A percentile compares a stretch with the other conserved stretches of the same genome.
Conservation (phyloP, 1,140 invertebrate genomes). For the Planococcus citri region DNA sequence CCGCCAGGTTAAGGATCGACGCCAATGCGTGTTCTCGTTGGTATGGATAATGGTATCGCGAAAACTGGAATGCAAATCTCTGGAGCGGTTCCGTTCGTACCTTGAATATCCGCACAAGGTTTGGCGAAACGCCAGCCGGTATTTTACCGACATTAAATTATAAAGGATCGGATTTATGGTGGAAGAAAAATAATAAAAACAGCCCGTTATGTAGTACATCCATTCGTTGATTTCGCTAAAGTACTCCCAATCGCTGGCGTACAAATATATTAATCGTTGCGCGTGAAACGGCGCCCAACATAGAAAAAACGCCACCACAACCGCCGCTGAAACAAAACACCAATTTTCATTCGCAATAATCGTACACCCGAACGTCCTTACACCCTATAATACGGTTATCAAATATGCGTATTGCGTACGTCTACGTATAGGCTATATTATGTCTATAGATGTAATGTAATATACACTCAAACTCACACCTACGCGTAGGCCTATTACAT, state of each 20-base stretch:
- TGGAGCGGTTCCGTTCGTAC: slow-evolving; percentile 11
- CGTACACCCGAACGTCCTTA: not conserved
- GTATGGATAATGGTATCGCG: not conserved
- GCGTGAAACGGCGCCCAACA: slow-evolving; percentile 96
- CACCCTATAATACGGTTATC: not conserved
- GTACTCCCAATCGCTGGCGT: slow-evolving; percentile 44
- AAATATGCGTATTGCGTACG: too few relatives aligned
- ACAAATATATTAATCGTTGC: slow-evolving; percentile 66
- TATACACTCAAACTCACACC: too few relatives aligned
- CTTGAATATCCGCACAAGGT: slow-evolving; percentile 39
- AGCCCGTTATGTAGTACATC: slow-evolving; percentile 64
- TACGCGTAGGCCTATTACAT: too few relatives aligned
- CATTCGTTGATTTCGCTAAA: slow-evolving; percentile 59
- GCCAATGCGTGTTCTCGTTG: not conserved
- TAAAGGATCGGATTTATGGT: slow-evolving; percentile 86
- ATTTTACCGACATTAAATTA: slow-evolving; percentile 78
- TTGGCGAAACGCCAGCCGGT: slow-evolving; percentile 63
- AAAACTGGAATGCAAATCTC: slow-evolving; percentile 28
- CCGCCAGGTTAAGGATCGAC: not conserved
- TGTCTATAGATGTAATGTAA: too few relatives aligned
- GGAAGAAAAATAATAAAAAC: slow-evolving; percentile 75
- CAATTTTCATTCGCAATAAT: not conserved
- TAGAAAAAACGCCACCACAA: slow-evolving; percentile 90
- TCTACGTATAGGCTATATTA: too few relatives aligned
- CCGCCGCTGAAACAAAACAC: slow-evolving; percentile 57